phyloP scores from a whole-genome alignment of 2,797 vertebrate genomes.

The Distichodus sexfasciatus region DNA sequence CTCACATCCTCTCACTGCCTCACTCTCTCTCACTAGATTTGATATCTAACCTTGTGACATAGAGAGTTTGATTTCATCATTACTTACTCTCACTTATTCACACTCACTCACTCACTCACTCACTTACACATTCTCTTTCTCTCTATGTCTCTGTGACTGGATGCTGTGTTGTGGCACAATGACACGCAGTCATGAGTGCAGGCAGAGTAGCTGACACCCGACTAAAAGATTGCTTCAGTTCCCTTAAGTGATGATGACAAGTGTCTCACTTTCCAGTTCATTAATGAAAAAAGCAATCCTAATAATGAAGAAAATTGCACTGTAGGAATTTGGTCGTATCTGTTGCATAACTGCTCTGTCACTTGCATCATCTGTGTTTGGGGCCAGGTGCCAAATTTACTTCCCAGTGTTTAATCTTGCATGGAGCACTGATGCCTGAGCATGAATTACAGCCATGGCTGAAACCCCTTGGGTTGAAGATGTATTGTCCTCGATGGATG shows the following conservation, averaged over 20 bases:
- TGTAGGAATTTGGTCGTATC: no score
- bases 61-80: no score
- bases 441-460: neutral
- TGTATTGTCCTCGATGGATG: no score
- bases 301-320: neutral
- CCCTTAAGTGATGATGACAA: neutral
- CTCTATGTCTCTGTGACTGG: neutral
- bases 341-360: slow-evolving; percentile 24
- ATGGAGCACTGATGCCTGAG: slow-evolving; percentile 11
- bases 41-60: no score
- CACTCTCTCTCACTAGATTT: no score
- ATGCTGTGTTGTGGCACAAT: neutral
- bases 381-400: no score
- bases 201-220: slow-evolving; percentile 1
- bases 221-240: slow-evolving; percentile 11
- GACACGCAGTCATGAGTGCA: neutral
- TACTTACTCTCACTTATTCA: no score
- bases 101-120: no score
- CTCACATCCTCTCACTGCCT: no score
- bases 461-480: neutral
- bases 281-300: neutral
- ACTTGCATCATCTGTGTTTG: slow-evolving; percentile 34
- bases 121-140: neutral
- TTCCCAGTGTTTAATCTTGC: slow-evolving; percentile 22
- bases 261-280: neutral